Conservation (phyloP, 2,113 vertebrate species). For the Probosciger aterrimus region DNA sequence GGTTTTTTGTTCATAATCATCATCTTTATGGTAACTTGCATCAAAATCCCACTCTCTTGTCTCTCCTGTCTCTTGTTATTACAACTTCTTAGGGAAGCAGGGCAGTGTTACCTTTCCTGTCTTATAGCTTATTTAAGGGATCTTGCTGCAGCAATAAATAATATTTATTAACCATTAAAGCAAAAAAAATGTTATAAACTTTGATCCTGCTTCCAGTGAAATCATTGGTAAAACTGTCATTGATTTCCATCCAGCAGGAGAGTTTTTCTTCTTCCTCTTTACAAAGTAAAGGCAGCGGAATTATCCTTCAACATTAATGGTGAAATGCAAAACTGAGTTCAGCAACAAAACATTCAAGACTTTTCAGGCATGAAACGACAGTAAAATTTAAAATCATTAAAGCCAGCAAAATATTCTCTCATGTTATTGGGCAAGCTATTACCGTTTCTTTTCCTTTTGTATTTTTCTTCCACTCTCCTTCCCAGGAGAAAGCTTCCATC, state of each 20-base stretch:
- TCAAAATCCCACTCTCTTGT: background rate
- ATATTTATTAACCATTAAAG: slow-evolving; percentile 26
- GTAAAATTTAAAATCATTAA: background rate
- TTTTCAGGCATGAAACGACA: background rate
- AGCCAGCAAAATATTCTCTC: background rate
- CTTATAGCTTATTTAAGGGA: background rate
- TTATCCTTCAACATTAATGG: background rate
- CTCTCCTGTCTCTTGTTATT: background rate
- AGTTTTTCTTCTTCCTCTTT: background rate
- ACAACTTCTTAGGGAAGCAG: background rate
- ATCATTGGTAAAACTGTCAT: background rate
- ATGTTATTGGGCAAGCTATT: background rate
- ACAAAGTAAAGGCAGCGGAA: background rate
- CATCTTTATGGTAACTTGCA: background rate
- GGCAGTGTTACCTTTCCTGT: background rate
- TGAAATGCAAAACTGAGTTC: background rate
- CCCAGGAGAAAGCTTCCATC: background rate
- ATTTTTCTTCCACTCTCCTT: background rate
- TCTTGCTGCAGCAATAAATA: background rate
- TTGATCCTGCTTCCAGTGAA: slow-evolving; percentile 17
- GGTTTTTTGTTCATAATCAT: background rate
- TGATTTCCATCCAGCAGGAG: slow-evolving; percentile 18
- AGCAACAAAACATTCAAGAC: background rate
- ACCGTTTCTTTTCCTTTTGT: background rate
- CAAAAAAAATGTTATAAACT: slow-evolving; percentile 18